phyloP scores from a whole-genome alignment of 2,113 vertebrate genomes.

The Actenoides lindsayi region DNA sequence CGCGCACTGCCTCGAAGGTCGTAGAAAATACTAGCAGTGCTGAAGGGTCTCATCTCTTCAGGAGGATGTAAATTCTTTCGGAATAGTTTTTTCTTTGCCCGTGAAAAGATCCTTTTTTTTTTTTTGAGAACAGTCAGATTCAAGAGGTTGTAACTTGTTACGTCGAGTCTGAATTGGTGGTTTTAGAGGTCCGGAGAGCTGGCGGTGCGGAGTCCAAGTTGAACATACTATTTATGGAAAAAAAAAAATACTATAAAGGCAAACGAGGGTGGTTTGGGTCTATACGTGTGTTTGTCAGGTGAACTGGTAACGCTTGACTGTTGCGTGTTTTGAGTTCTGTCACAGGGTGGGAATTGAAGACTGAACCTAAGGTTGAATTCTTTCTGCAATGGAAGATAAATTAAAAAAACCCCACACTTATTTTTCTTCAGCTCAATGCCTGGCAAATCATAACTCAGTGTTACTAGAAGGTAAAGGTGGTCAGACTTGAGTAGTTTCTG shows the following conservation, averaged over 20 bases:
- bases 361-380: background rate
- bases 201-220: background rate
- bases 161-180: background rate
- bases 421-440: background rate
- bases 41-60: background rate
- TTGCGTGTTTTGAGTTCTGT: background rate
- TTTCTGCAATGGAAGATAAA: background rate
- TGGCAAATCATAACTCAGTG: background rate
- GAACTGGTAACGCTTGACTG: background rate
- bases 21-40: background rate
- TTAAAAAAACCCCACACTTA: background rate
- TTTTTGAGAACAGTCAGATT: slow-evolving; percentile 35
- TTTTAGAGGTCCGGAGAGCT: slow-evolving; percentile 24
- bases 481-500: background rate
- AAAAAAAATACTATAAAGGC: background rate
- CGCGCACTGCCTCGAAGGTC: background rate
- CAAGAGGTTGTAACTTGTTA: background rate
- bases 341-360: background rate
- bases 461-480: background rate
- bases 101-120: slow-evolving; percentile 40
- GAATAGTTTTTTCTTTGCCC: slow-evolving; percentile 7
- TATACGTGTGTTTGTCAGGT: background rate
- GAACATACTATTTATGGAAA: background rate
- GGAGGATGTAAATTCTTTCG: slow-evolving; percentile 42
- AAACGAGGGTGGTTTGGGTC: background rate